phyloP scores from a whole-genome alignment of 2,888 invertebrate species.

The Conops quadrifasciatus region DNA sequence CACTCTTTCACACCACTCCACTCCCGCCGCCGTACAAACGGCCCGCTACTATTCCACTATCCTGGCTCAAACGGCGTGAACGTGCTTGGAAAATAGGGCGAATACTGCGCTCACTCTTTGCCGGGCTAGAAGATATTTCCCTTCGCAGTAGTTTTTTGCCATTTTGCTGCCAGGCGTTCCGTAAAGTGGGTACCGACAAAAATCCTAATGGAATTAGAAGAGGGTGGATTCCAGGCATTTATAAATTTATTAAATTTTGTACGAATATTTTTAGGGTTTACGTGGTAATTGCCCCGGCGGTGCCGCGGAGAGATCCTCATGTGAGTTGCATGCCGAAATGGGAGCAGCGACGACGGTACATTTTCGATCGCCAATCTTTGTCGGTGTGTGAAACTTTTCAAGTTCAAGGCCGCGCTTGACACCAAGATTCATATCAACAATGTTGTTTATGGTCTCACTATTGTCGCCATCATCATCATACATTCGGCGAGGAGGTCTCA shows the following conservation, averaged over 20 bases:
- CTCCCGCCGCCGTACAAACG: constrained; percentile 54
- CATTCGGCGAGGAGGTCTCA: constrained; percentile 1
- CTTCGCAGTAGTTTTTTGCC: constrained; percentile 47
- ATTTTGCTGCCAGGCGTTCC: constrained; percentile 48
- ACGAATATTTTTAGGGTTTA: constrained; percentile 28
- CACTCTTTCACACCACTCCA: constrained; percentile 40
- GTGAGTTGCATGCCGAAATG: constrained; percentile 57
- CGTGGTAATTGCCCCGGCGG: constrained; percentile 55
- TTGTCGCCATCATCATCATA: constrained; percentile 18
- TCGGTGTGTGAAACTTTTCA: constrained; percentile 41
- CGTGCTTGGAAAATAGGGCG: constrained; percentile 49
- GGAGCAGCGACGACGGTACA: constrained; percentile 48
- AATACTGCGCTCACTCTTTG: constrained; percentile 55
- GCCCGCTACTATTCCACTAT: constrained; percentile 62
- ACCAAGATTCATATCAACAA: constrained; percentile 12
- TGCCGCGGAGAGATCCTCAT: constrained; percentile 53
- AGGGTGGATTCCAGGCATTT: neutral
- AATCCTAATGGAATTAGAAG: constrained; percentile 50
- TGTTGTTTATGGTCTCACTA: constrained; percentile 20
- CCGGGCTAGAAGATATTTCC: constrained; percentile 63
- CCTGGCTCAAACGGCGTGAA: constrained; percentile 61
- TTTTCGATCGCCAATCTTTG: constrained; percentile 52
- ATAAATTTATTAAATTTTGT: neutral
- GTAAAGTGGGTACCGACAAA: constrained; percentile 59
- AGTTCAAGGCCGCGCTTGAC: neutral